Evolutionary conservation across 2,797 vertebrate genomes (phyloP), one percentile per base, ranked within the genome.

Genomic region (Graptemys geographica): DNA sequence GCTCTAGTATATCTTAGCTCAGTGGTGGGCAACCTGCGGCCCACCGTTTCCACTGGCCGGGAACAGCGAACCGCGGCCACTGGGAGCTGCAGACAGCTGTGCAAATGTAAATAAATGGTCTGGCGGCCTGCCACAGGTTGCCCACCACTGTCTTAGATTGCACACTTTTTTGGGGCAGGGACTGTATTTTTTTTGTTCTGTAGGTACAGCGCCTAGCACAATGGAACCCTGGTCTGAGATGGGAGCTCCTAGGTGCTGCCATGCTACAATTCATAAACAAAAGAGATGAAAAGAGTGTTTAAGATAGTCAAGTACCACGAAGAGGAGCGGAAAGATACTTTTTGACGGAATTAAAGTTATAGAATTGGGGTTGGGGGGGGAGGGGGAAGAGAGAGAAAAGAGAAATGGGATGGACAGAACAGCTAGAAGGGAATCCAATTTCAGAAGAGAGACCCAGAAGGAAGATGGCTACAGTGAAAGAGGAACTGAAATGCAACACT

Each of bases 321-420:
- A 27, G 44, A 78, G 74, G 13, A 28, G 44, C 1, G 27, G 65
- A 72, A 78, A 44, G 25, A 49, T 49, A 27, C 27, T 23, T 44
- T 76, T 27, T 76, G 72, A 78, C 13, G 3, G 12, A 72, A 72
- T 72, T 72, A 37, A 72, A 72, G 62, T 65, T 65, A 19, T 65
- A 65, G 65, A 72, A 37, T 72, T 23, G 44, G 44, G 31, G 12
- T 51, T 51, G 18, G 16, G 44, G 6, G 41, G 6, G 44, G 44
- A 41, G 41, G 6, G 44, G 44, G 4, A 4, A 4, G 49, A 51
- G 49, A 94, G 95, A 86, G 94, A 86, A 94, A 94, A 94, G 94
- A 92, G 88, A 88, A 95, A 72, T 1, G 28, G 90, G 27, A 78
- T 95, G 96, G 96, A 96, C 90, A 96, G 47, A 53, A 95, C 51